Evolutionary conservation across 2,888 invertebrate genomes (phyloP).

Genomic region (Phengaris alcon): DNA sequence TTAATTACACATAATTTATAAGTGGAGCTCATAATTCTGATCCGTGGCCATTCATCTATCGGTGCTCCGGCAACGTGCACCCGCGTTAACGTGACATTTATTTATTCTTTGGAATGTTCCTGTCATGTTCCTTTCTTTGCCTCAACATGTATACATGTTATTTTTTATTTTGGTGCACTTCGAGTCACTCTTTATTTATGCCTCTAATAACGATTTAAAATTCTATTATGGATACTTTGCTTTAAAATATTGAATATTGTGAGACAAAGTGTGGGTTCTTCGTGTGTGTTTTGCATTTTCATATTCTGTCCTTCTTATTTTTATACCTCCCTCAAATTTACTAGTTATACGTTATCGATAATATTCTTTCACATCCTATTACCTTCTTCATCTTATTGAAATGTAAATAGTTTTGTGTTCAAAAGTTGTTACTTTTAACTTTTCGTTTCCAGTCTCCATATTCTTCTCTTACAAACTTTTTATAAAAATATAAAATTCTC

Average conservation of each 20-base stretch:
- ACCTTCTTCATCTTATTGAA: too few relatives aligned
- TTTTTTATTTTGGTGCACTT: slow-evolving; percentile 40
- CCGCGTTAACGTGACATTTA: slow-evolving; percentile 69
- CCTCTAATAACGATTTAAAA: slow-evolving; percentile 21
- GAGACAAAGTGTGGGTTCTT: slow-evolving; percentile 2
- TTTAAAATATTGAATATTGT: slow-evolving; percentile 11
- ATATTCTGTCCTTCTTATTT: neutral
- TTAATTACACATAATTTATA: slow-evolving; percentile 29
- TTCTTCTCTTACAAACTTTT: neutral
- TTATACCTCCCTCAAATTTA: neutral
- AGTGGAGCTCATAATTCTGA: slow-evolving; percentile 31
- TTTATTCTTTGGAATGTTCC: slow-evolving; percentile 70
- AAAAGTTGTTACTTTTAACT: too few relatives aligned
- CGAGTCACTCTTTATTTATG: slow-evolving; percentile 31
- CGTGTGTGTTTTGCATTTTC: slow-evolving; percentile 14
- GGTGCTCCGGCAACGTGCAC: slow-evolving; percentile 52
- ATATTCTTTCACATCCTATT: too few relatives aligned
- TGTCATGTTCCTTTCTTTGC: slow-evolving; percentile 59
- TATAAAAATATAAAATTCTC: neutral
- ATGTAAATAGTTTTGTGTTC: too few relatives aligned
- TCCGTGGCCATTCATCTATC: slow-evolving; percentile 64
- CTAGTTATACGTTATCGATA: neutral
- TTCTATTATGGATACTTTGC: slow-evolving; percentile 20
- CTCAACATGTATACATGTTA: slow-evolving; percentile 60
- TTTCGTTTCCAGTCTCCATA: neutral